Percentiles rank a stretch among this genome's conserved stretches.
Evolutionary conservation across 1,140 invertebrate species (phyloP).

Genomic region (Leptinotarsa defecta): DNA sequence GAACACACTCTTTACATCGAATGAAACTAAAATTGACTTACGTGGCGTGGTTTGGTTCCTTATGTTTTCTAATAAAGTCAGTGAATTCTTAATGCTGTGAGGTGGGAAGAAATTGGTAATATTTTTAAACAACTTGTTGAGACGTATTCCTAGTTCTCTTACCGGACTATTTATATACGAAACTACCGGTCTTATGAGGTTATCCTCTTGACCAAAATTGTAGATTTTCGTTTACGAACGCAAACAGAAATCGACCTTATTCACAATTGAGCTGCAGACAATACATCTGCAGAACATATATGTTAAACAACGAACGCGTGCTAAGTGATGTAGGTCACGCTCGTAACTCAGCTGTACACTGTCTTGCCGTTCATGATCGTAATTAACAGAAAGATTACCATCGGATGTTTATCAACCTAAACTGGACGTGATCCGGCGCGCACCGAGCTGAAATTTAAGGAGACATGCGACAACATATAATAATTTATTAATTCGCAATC

Average conservation of each 20-base stretch:
- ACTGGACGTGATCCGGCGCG: slow-evolving; percentile 4
- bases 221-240: background rate
- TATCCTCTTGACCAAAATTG: too few relatives aligned
- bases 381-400: slow-evolving; percentile 12
- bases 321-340: slow-evolving; percentile 5
- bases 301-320: slow-evolving; percentile 10
- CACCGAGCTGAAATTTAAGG: background rate
- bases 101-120: too few relatives aligned
- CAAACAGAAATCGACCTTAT: background rate
- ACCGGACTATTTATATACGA: too few relatives aligned
- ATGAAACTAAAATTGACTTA: too few relatives aligned
- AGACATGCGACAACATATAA: slow-evolving; percentile 2
- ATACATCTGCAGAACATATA: slow-evolving; percentile 3
- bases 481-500: slow-evolving; percentile 1
- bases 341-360: slow-evolving; percentile 6
- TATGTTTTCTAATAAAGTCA: too few relatives aligned
- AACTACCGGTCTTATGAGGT: too few relatives aligned
- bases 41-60: too few relatives aligned
- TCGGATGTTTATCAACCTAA: slow-evolving; percentile 13
- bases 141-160: too few relatives aligned
- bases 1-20: too few relatives aligned
- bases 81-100: too few relatives aligned
- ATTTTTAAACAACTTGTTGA: too few relatives aligned
- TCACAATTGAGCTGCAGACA: background rate
- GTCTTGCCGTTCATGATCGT: background rate